phyloP scores from a whole-genome alignment of 2,888 invertebrate species.

The Harpalus rufipes region DNA sequence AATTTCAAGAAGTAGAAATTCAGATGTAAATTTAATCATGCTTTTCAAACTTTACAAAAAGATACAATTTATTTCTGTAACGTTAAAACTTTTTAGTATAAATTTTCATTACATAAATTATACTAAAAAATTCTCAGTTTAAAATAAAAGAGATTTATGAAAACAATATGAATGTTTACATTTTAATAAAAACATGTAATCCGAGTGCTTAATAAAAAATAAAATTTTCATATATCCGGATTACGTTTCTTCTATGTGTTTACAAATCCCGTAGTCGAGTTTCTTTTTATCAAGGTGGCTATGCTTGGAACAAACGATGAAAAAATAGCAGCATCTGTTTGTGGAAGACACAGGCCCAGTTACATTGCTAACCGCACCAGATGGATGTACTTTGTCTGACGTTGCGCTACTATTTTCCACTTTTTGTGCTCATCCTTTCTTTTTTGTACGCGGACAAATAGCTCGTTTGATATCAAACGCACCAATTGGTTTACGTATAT shows the following conservation, averaged over 20 bases:
- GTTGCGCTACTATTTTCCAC: conserved; percentile 27
- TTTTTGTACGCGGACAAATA: conserved; percentile 52
- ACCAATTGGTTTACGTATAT: conserved; percentile 29
- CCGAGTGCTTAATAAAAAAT: conserved; percentile 19
- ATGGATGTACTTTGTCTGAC: conserved; percentile 6
- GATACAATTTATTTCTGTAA: background rate
- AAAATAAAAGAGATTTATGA: conserved; percentile 2
- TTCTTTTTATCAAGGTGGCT: conserved; percentile 24
- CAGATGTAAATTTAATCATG: background rate
- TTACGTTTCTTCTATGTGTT: conserved; percentile 49
- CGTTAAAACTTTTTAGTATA: background rate
- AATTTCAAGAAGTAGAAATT: background rate
- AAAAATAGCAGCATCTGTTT: conserved; percentile 58
- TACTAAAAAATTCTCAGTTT: background rate
- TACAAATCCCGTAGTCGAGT: conserved; percentile 31
- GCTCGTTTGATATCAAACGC: conserved; percentile 26
- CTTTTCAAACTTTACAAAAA: background rate
- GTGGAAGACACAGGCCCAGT: conserved; percentile 19
- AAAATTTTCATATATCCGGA: conserved; percentile 29
- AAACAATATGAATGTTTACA: background rate
- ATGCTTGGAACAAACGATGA: conserved; percentile 50
- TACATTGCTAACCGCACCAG: conserved; percentile 29
- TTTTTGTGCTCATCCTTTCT: conserved; percentile 38
- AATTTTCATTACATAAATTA: background rate
- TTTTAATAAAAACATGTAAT: conserved; percentile 4